These are phyloP conservation scores for Dunckerocampus dactyliophorus DNA, from an alignment of 2,113 vertebrate species.

Conservation along the genomic window DNA sequence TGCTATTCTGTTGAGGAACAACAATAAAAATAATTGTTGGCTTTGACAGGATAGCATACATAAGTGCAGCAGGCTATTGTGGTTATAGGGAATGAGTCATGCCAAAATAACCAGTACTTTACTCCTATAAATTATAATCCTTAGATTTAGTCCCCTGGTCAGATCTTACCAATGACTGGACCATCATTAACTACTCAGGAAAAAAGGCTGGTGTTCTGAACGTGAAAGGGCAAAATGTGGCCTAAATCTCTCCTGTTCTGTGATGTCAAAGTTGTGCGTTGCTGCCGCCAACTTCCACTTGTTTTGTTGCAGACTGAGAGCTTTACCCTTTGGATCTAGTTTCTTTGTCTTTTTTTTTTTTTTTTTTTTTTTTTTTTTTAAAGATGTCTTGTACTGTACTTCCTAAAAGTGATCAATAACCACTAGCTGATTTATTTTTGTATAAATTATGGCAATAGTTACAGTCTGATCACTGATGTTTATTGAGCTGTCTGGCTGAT, in stretches of 20 bases:
- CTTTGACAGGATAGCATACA: not conserved
- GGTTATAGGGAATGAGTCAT: conserved; percentile 25
- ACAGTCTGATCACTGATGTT: conserved; percentile 65
- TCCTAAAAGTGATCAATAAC: conserved; percentile 40
- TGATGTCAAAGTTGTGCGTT: conserved; percentile 10
- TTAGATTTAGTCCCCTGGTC: conserved; percentile 20
- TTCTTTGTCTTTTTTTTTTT: conserved; percentile 35
- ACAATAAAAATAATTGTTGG: not conserved
- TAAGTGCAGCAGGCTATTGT: conserved; percentile 16
- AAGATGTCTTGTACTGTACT: conserved; percentile 58
- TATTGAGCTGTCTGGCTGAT: conserved; percentile 40
- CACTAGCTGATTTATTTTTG: conserved; percentile 69
- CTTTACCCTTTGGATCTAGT: conserved; percentile 35
- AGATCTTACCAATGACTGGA: conserved; percentile 15
- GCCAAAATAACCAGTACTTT: conserved; percentile 36
- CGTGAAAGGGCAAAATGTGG: conserved; percentile 9
- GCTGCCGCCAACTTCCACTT: conserved; percentile 6
- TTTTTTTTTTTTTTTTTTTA: conserved; percentile 29
- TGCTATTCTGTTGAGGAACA: conserved; percentile 13
- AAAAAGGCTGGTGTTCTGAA: conserved; percentile 19
- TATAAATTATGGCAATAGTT: conserved; percentile 58
- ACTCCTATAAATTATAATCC: conserved; percentile 14
- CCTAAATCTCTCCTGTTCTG: conserved; percentile 7
- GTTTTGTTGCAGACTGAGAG: conserved; percentile 9
- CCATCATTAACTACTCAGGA: conserved; percentile 36